Evolutionary conservation across 2,888 invertebrate genomes (phyloP).

Genomic region (Drosophila algonquin): DNA sequence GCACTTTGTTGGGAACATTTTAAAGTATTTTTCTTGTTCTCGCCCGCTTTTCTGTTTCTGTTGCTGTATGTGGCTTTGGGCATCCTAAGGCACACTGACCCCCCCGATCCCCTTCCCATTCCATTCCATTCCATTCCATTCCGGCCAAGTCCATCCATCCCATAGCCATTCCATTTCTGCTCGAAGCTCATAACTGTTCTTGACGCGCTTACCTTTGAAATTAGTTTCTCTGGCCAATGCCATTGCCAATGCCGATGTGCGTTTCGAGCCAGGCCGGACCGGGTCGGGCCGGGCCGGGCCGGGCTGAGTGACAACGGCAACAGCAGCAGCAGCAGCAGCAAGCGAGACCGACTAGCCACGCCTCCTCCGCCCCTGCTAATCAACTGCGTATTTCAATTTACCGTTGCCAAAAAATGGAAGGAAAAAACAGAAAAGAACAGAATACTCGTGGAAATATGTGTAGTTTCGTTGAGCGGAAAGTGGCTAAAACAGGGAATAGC

Average conservation of each 20-base stretch:
- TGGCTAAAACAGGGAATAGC: constrained; percentile 18
- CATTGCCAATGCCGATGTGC: constrained; percentile 55
- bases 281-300: constrained; percentile 65
- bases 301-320: constrained; percentile 65
- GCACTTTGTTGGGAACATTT: constrained; percentile 69
- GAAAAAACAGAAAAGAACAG: constrained; percentile 15
- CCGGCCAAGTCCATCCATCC: background rate
- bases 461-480: constrained; percentile 7
- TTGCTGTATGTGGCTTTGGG: constrained; percentile 48
- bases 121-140: constrained; percentile 12
- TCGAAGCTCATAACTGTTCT: constrained; percentile 77
- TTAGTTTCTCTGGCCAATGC: constrained; percentile 54
- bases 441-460: background rate
- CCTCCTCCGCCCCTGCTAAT: constrained; percentile 59
- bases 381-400: constrained; percentile 74
- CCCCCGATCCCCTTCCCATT: background rate
- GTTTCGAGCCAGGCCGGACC: constrained; percentile 65
- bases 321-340: constrained; percentile 41
- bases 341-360: constrained; percentile 40
- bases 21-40: constrained; percentile 34
- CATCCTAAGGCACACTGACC: constrained; percentile 53
- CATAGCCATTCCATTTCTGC: constrained; percentile 33
- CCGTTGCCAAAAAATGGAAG: constrained; percentile 55
- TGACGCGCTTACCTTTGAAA: constrained; percentile 75
- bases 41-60: constrained; percentile 32